Percentiles rank a stretch among this genome's conserved stretches.
phyloP scores from a whole-genome alignment of 2,113 vertebrate genomes.

The Cygnus atratus region DNA sequence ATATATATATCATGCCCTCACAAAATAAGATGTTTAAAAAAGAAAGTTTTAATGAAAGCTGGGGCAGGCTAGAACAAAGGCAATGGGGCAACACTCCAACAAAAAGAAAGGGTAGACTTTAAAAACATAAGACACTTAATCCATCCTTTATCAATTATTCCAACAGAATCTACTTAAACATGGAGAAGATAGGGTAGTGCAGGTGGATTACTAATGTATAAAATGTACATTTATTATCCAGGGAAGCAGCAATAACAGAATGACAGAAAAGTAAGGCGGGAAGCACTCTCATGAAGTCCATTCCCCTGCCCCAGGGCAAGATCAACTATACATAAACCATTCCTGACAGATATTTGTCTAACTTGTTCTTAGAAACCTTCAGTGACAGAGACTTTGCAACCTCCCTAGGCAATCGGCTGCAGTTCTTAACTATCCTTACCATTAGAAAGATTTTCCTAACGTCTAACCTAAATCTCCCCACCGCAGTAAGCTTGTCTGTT shows the following conservation, averaged over 20 bases:
- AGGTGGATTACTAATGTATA: slow-evolving; percentile 23
- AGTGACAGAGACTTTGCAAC: slow-evolving; percentile 34
- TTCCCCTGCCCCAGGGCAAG: slow-evolving; percentile 39
- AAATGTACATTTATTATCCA: slow-evolving; percentile 26
- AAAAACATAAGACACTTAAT: background rate
- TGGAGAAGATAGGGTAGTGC: background rate
- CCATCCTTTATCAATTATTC: slow-evolving; percentile 21
- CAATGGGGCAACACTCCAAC: background rate
- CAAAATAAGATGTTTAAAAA: slow-evolving; percentile 1
- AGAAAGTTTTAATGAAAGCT: background rate
- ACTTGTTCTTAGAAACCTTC: slow-evolving; percentile 58
- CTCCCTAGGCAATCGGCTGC: slow-evolving; percentile 39
- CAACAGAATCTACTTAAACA: slow-evolving; percentile 17
- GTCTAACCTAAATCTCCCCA: slow-evolving; percentile 43
- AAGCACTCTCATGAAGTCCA: slow-evolving; percentile 56
- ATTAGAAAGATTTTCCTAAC: slow-evolving; percentile 52
- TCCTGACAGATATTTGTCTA: slow-evolving; percentile 65
- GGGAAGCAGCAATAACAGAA: slow-evolving; percentile 37
- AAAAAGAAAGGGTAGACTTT: background rate
- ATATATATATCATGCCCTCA: background rate
- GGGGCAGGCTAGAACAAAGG: background rate
- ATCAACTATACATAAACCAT: slow-evolving; percentile 45
- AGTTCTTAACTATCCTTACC: slow-evolving; percentile 35
- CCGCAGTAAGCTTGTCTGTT: background rate
- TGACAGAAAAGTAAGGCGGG: slow-evolving; percentile 42